Base-by-base conservation (phyloP, 2,797 vertebrate genomes). In the Scarus forsteni region DNA sequence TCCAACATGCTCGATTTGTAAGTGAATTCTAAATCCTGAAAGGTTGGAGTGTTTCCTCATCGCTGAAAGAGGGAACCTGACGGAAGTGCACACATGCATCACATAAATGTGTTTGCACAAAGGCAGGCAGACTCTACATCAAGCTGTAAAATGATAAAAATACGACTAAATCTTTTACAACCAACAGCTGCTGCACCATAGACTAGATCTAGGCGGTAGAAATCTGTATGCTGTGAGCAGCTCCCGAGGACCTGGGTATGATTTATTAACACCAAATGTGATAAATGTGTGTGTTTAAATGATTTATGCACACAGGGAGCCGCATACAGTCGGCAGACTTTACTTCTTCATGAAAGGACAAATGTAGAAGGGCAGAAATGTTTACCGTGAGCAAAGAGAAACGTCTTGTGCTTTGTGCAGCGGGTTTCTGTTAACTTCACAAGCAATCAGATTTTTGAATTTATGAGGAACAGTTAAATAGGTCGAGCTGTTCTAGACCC, bases 211-310 rank as follows among this genome's bases (percentile, higher is more conserved):
- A 58, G 51, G 1, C 10, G 0, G 43, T 10, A 45, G 43, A 56
- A 58, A 52, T 52, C 15, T 58, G 65, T 15, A 8, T 15, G 9
- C 46, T 1, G 7, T 44, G 36, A 19, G 58, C 74, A 18, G 49
- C 63, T 61, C 35, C 50, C 16, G 0, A 27, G 3, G 39, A 27
- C 69, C 60, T n/a, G 7, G 7, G 48, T 70, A 70, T 82, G 27
- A 84, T 85, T 83, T 80, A 76, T 85, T 76, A 82, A 79, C 18
- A 59, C 52, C 16, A 6, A 68, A 70, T 54, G 34, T 76, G 73
- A 75, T 53, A 60, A 84, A 85, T 85, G 83, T 70, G 64, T n/a
- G n/a, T 3, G 14, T 85, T 49, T 51, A 76, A 70, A 80, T 85
- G 69, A 83, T 85, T 78, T 0, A 74, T n/a, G 48, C 35, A 14